Conservation (phyloP, 1,140 invertebrate species). For the Arctopsyche grandis region DNA sequence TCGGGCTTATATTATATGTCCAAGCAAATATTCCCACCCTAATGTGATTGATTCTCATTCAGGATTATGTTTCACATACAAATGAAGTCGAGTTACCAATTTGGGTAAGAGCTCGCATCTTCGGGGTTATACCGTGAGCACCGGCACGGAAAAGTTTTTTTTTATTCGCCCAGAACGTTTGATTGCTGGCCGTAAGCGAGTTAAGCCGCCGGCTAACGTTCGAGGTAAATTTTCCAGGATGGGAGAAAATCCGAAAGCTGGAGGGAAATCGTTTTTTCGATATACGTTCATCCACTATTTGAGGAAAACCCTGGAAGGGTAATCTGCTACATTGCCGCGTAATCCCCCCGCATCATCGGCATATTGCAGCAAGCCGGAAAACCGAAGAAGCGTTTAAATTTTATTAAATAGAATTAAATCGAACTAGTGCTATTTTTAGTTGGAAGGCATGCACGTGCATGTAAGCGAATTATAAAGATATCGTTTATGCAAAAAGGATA, state of each 20-base stretch:
- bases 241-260: constrained; percentile 9
- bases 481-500: too few species aligned
- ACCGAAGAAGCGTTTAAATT: background rate
- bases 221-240: constrained; percentile 39
- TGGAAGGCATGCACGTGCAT: too few species aligned
- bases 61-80: constrained; percentile 55
- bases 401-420: background rate
- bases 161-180: constrained; percentile 48
- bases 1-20: constrained; percentile 44
- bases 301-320: background rate
- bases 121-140: constrained; percentile 4
- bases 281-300: background rate
- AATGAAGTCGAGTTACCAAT: constrained; percentile 54
- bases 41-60: constrained; percentile 55
- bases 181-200: constrained; percentile 51
- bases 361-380: background rate
- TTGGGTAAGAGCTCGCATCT: constrained; percentile 54
- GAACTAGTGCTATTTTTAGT: background rate
- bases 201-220: constrained; percentile 38
- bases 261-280: constrained; percentile 13
- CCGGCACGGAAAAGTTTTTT: constrained; percentile 48
- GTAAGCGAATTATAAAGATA: too few species aligned
- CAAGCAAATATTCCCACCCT: constrained; percentile 52
- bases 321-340: background rate
- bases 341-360: background rate